These are phyloP conservation scores for Rynchops niger DNA, from an alignment of 2,113 vertebrate species.

Conservation along the genomic window DNA sequence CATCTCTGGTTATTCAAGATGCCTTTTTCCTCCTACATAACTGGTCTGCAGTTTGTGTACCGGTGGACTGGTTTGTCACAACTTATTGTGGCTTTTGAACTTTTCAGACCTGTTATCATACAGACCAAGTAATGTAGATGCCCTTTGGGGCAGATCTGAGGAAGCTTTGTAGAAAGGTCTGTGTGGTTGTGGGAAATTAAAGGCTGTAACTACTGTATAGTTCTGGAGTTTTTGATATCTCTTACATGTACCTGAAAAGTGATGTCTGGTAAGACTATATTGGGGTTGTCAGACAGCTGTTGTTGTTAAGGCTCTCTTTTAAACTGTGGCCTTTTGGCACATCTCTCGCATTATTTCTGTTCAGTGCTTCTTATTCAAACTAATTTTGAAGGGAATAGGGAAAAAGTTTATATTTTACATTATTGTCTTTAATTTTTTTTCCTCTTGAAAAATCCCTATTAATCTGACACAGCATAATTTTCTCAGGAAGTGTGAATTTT, in stretches of 20 bases:
- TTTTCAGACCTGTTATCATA: not conserved
- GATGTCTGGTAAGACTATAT: not conserved
- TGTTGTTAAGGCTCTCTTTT: not conserved
- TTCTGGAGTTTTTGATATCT: not conserved
- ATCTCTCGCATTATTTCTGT: not conserved
- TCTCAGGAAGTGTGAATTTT: not conserved
- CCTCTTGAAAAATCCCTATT: not conserved
- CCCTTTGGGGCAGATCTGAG: not conserved
- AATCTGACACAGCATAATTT: not conserved
- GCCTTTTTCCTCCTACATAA: rapidly evolving
- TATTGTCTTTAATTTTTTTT: not conserved
- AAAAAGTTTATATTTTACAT: not conserved
- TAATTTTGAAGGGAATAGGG: not conserved
- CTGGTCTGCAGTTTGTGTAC: not conserved
- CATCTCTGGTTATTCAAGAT: not conserved
- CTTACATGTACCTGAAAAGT: not conserved
- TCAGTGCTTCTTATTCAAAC: not conserved
- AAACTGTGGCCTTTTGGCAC: not conserved
- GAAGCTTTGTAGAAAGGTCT: not conserved
- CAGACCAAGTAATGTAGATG: rapidly evolving
- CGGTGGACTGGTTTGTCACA: not conserved
- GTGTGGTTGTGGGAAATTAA: not conserved
- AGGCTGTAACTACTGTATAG: not conserved
- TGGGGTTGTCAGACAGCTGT: not conserved
- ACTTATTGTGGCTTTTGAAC: not conserved